Percentiles rank a stretch among this genome's conserved stretches.
Conservation (phyloP, 2,797 vertebrate species). For the Dallia pectoralis region DNA sequence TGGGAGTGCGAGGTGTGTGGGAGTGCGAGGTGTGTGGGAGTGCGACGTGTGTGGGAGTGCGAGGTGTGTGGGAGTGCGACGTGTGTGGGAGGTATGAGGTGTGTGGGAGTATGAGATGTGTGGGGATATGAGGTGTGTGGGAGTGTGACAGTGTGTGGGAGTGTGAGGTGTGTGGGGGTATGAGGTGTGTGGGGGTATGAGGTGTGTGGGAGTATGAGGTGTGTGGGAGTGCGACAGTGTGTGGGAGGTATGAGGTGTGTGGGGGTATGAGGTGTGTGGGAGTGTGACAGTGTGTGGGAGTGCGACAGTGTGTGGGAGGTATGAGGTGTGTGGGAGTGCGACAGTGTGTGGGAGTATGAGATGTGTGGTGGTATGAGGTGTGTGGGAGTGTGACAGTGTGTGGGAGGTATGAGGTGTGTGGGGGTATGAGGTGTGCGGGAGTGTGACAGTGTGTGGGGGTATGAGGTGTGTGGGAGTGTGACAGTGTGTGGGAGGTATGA, state of each 20-base stretch:
- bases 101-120: not conserved
- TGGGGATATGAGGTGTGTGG: not conserved
- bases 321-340: conserved; percentile 4
- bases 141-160: conserved; percentile 3
- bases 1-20: conserved; percentile 2
- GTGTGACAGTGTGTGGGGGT: too few relatives aligned
- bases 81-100: too few relatives aligned
- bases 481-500: too few relatives aligned
- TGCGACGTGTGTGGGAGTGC: not conserved
- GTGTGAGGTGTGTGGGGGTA: not conserved
- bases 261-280: not conserved
- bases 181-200: not conserved
- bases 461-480: not conserved
- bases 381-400: conserved; percentile 1
- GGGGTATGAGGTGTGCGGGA: not conserved
- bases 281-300: not conserved
- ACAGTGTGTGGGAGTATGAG: not conserved
- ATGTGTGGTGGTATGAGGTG: too few relatives aligned
- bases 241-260: too few relatives aligned
- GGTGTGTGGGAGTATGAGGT: not conserved
- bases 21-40: not conserved
- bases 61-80: not conserved
- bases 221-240: not conserved
- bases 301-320: too few relatives aligned
- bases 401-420: not conserved